A percentile compares a stretch with the other conserved stretches of the same genome.
Conservation (phyloP, 1,140 invertebrate species). For the Cheumatopsyche charites region DNA sequence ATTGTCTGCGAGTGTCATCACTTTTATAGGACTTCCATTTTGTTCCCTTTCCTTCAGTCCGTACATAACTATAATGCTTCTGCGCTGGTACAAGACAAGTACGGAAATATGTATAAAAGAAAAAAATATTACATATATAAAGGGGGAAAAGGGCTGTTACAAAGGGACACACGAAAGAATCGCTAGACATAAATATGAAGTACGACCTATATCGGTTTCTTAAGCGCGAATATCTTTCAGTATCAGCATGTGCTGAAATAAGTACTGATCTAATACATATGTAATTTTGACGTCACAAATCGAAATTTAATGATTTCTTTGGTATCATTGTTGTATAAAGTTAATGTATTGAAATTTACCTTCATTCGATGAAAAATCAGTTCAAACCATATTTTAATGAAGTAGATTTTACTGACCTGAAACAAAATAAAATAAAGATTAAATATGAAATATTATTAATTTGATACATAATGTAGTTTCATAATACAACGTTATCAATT, state of each 20-base stretch:
- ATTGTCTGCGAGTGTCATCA: slow-evolving; percentile 27
- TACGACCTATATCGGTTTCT: slow-evolving; percentile 13
- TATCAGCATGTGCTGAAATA: background rate
- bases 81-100: no score
- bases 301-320: no score
- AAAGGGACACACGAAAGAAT: slow-evolving; percentile 14
- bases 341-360: background rate
- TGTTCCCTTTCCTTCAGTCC: background rate
- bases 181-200: slow-evolving; percentile 22
- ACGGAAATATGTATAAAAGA: background rate
- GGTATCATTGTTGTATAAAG: no score
- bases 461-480: background rate
- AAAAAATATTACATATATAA: slow-evolving; percentile 3
- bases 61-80: no score
- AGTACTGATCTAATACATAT: no score
- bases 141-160: background rate
- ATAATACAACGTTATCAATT: no score
- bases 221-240: slow-evolving; percentile 15
- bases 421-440: background rate
- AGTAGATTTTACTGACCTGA: background rate
- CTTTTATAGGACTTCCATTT: slow-evolving; percentile 15
- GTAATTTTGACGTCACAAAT: no score
- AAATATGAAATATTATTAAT: background rate
- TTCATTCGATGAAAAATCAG: background rate
- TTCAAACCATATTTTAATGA: background rate